A percentile compares a stretch with the other conserved stretches of the same genome.
Evolutionary conservation across 2,797 vertebrate species (phyloP).

Genomic region (Sebastes miniatus): DNA sequence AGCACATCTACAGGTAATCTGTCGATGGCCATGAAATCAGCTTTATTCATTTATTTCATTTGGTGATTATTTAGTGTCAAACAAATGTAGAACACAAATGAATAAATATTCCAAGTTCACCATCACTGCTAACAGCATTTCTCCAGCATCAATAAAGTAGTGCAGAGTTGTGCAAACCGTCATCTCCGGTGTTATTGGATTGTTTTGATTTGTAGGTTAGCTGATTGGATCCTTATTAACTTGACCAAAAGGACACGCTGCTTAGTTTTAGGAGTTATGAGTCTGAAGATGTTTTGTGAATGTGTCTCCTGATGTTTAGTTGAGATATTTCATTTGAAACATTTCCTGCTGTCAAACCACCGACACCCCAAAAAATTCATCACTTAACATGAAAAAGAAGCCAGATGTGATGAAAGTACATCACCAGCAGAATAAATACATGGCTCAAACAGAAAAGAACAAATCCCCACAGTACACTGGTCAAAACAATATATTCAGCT

Average conservation of each 20-base stretch:
- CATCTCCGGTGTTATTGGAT: background rate
- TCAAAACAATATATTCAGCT: background rate
- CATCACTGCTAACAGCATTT: too few relatives aligned
- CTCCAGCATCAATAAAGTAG: too few relatives aligned
- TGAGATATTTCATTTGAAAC: background rate
- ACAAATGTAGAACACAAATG: background rate
- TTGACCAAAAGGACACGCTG: background rate
- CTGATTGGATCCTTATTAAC: background rate
- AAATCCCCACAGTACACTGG: background rate
- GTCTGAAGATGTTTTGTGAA: background rate
- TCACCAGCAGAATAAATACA: background rate
- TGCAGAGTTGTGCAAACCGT: background rate
- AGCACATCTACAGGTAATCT: background rate
- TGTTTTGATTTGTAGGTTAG: background rate
- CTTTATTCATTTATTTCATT: background rate
- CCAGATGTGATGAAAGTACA: background rate
- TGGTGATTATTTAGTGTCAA: background rate
- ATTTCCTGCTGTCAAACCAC: background rate
- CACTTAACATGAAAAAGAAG: background rate
- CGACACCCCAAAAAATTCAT: rapidly evolving
- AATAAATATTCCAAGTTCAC: background rate
- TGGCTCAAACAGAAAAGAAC: background rate
- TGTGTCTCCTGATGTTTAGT: background rate
- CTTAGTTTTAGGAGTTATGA: background rate
- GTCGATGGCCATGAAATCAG: background rate